phyloP scores from a whole-genome alignment of 2,888 invertebrate genomes.

The Lamellibrachia satsuma region DNA sequence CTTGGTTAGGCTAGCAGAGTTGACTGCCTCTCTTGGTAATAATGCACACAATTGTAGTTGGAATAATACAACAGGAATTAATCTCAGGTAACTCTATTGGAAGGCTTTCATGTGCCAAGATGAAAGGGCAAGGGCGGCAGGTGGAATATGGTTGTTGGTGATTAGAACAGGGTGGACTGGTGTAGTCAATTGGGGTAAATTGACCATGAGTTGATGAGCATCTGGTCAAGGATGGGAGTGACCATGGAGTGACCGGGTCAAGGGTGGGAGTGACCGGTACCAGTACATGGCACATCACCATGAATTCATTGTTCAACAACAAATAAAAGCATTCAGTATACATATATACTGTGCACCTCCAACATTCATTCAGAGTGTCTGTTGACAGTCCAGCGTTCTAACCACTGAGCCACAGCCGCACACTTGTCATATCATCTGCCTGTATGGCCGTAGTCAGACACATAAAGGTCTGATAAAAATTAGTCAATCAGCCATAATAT shows the following conservation, averaged over 20 bases:
- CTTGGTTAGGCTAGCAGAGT: not conserved
- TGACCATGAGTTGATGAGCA: not conserved
- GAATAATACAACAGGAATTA: constrained; percentile 7
- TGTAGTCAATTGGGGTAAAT: not conserved
- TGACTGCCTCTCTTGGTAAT: not conserved
- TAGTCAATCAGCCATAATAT: not conserved
- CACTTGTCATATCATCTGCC: not conserved
- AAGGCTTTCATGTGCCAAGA: not conserved
- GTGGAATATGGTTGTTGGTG: not conserved
- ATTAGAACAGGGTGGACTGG: not conserved
- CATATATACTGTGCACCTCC: no score
- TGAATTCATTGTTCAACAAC: not conserved
- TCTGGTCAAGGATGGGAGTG: not conserved
- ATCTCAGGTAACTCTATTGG: constrained; percentile 6
- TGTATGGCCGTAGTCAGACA: not conserved
- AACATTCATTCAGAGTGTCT: no score
- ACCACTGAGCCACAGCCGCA: no score
- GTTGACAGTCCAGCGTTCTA: no score
- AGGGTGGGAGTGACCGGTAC: not conserved
- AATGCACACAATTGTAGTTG: not conserved
- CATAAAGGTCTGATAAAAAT: not conserved
- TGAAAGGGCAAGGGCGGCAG: not conserved
- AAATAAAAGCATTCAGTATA: no score
- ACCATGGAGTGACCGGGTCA: not conserved
- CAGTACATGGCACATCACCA: not conserved